Percentiles rank a stretch among this genome's conserved stretches.
phyloP scores from a whole-genome alignment of 2,797 vertebrate species.

The Yasuhikotakia modesta region DNA sequence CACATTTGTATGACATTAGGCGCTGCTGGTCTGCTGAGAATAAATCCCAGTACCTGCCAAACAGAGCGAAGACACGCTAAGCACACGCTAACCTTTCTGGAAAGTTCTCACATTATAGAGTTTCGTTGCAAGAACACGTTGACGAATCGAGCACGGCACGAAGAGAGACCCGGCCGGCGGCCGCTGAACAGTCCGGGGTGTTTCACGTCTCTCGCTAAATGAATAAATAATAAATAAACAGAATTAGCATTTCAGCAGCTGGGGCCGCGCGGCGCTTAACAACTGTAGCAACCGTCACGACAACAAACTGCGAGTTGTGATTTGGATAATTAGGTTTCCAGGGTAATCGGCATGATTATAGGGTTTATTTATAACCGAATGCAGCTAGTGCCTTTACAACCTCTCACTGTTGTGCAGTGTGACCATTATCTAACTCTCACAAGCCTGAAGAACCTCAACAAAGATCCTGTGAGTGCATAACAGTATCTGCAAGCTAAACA shows the following conservation, averaged over 20 bases:
- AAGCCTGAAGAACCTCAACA: background rate
- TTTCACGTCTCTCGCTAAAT: slow-evolving; percentile 41
- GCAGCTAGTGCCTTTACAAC: slow-evolving; percentile 66
- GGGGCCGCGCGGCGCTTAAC: slow-evolving; percentile 14
- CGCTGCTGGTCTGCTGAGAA: slow-evolving; percentile 11
- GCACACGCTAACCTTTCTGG: slow-evolving; percentile 24
- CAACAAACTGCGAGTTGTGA: slow-evolving; percentile 68
- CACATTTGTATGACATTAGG: slow-evolving; percentile 48
- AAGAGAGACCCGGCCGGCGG: background rate
- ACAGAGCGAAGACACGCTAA: background rate
- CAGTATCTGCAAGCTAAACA: slow-evolving; percentile 27
- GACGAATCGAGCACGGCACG: slow-evolving; percentile 33
- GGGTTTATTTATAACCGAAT: slow-evolving; percentile 73
- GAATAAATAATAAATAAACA: slow-evolving; percentile 55
- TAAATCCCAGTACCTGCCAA: slow-evolving; percentile 25
- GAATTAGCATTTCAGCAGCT: slow-evolving; percentile 39
- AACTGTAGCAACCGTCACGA: slow-evolving; percentile 67
- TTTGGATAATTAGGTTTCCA: slow-evolving; percentile 70
- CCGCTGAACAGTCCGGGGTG: slow-evolving; percentile 34
- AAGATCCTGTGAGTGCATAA: background rate
- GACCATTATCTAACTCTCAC: slow-evolving; percentile 6
- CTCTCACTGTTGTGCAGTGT: slow-evolving; percentile 15
- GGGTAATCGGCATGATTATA: slow-evolving; percentile 69
- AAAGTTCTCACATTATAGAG: slow-evolving; percentile 32
- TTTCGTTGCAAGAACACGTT: background rate